phyloP scores from a whole-genome alignment of 2,888 invertebrate genomes.

The Tubiluchus corallicola region DNA sequence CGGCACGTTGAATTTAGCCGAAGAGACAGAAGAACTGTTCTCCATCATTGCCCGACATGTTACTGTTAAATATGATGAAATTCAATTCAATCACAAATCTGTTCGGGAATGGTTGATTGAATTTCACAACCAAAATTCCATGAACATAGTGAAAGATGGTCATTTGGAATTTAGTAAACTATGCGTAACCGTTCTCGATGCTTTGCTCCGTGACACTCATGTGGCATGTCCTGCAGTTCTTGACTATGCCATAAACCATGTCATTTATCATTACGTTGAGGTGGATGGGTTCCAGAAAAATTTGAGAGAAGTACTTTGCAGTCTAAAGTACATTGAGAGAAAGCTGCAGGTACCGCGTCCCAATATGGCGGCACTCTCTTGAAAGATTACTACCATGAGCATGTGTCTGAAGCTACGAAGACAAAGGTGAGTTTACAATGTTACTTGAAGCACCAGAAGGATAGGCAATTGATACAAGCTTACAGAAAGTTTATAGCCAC shows the following conservation, averaged over 20 bases:
- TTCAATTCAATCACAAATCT: background rate
- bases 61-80: background rate
- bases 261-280: background rate
- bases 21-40: background rate
- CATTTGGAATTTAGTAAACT: background rate
- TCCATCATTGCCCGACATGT: background rate
- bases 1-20: background rate
- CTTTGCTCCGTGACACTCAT: too few species aligned
- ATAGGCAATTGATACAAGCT: background rate
- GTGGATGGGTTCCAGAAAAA: background rate
- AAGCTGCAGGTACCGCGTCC: background rate
- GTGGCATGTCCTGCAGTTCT: background rate
- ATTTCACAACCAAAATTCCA: background rate
- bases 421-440: background rate
- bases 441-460: background rate
- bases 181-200: background rate
- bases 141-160: background rate
- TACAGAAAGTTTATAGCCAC: background rate
- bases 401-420: background rate
- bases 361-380: background rate
- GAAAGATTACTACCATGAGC: slow-evolving; percentile 1
- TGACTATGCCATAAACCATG: background rate
- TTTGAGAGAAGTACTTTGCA: background rate
- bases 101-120: background rate
- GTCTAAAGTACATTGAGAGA: slow-evolving; percentile 3